phyloP scores from a whole-genome alignment of 2,888 invertebrate genomes.

The Spilosoma lubricipeda region DNA sequence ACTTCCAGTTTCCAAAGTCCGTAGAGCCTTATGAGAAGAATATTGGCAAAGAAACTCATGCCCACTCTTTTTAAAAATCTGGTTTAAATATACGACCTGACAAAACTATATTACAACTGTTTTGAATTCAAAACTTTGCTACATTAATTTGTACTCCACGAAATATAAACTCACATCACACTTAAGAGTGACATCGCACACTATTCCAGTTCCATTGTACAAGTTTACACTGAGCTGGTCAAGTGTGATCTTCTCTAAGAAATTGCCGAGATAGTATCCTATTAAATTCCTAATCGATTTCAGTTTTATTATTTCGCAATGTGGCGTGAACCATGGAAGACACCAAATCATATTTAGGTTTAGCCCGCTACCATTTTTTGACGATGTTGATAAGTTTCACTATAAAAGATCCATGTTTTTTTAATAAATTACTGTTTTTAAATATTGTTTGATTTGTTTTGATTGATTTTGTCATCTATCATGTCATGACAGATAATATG shows the following conservation, averaged over 20 bases:
- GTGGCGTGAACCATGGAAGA: constrained; percentile 79
- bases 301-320: constrained; percentile 95
- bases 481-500: background rate
- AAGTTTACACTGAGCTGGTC: constrained; percentile 97
- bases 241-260: constrained; percentile 92
- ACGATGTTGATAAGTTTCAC: background rate
- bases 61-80: too few species aligned
- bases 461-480: background rate
- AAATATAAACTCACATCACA: constrained; percentile 89
- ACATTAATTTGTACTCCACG: background rate
- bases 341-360: constrained; percentile 84
- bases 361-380: background rate
- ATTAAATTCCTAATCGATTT: constrained; percentile 95
- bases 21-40: too few species aligned
- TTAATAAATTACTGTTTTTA: background rate
- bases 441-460: background rate
- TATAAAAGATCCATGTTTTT: background rate
- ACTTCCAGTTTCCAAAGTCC: too few species aligned
- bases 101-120: background rate
- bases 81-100: too few species aligned
- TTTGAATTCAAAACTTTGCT: background rate
- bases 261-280: constrained; percentile 96
- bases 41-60: too few species aligned
- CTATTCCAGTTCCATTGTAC: constrained; percentile 95
- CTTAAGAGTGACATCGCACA: constrained; percentile 95